These are phyloP conservation scores for Bursaphelenchus okinawaensis DNA, from an alignment of 2,888 invertebrate genomes.

Conservation along the genomic window DNA sequence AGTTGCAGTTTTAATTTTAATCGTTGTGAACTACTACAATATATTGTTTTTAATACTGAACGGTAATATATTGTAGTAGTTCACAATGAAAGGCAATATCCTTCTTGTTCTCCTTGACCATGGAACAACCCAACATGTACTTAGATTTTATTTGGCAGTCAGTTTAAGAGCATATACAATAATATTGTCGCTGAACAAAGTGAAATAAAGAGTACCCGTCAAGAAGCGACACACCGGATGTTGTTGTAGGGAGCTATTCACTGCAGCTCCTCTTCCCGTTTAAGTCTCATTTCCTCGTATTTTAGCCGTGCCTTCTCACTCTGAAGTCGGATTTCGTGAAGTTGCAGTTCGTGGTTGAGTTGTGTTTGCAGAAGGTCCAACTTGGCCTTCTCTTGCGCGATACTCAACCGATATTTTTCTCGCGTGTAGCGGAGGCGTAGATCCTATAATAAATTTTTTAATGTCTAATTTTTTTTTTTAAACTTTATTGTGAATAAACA, in stretches of 20 bases:
- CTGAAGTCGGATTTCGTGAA: not conserved
- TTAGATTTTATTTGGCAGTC: not conserved
- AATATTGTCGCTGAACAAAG: not conserved
- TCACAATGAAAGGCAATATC: too few relatives aligned
- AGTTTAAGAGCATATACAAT: not conserved
- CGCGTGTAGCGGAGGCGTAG: not conserved
- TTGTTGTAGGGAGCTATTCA: not conserved
- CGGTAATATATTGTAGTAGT: too few relatives aligned
- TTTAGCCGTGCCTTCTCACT: not conserved
- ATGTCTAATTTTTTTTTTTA: too few relatives aligned
- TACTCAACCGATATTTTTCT: not conserved
- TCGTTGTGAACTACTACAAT: too few relatives aligned
- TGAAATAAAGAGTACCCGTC: not conserved
- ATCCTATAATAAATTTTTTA: not conserved
- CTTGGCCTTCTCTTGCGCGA: conserved; percentile 1
- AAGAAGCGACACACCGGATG: not conserved
- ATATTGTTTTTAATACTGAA: too few relatives aligned
- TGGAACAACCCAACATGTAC: not conserved
- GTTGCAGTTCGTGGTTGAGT: not conserved
- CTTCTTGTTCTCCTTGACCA: too few relatives aligned
- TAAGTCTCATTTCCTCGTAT: conserved; percentile 6
- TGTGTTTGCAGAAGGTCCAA: not conserved
- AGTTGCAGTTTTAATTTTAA: too few relatives aligned
- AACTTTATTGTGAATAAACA: too few relatives aligned
- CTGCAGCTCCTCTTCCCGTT: not conserved